These are phyloP conservation scores for Schizothorax lantsangensis DNA, from an alignment of 2,797 vertebrate species.

Conservation along the genomic window DNA sequence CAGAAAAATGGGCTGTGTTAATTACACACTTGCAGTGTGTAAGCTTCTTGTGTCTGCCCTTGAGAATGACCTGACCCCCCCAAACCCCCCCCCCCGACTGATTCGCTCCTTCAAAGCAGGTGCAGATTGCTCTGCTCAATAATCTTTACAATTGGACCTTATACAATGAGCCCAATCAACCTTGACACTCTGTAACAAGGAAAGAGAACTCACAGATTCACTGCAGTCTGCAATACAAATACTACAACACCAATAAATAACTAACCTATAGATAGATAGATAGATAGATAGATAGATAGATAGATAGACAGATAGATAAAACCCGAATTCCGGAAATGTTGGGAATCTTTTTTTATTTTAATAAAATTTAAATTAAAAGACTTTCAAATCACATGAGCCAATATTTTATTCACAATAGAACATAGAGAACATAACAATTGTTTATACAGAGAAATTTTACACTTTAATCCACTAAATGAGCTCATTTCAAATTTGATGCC, in stretches of 20 bases:
- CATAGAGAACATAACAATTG: no score
- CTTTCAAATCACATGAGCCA: no score
- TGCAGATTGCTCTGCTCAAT: conserved; percentile 55
- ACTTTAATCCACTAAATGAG: no score
- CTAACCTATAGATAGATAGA: neutral
- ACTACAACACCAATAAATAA: neutral
- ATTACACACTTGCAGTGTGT: conserved; percentile 22
- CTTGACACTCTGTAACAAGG: conserved; percentile 52
- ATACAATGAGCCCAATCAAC: conserved; percentile 60
- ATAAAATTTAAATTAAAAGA: no score
- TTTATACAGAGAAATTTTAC: no score
- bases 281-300: neutral
- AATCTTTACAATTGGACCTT: conserved; percentile 62
- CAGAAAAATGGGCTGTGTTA: neutral
- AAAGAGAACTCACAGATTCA: conserved; percentile 43
- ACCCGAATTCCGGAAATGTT: no score
- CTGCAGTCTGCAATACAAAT: neutral
- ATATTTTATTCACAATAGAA: no score
- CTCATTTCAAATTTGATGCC: no score
- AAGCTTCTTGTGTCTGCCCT: conserved; percentile 22
- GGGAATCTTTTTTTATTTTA: no score
- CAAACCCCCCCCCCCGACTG: conserved; percentile 33
- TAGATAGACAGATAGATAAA: neutral
- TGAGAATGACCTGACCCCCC: conserved; percentile 36
- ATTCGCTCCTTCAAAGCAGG: conserved; percentile 56